Evolutionary conservation across 2,113 vertebrate genomes (phyloP).

Genomic region (Atrichornis clamosus): DNA sequence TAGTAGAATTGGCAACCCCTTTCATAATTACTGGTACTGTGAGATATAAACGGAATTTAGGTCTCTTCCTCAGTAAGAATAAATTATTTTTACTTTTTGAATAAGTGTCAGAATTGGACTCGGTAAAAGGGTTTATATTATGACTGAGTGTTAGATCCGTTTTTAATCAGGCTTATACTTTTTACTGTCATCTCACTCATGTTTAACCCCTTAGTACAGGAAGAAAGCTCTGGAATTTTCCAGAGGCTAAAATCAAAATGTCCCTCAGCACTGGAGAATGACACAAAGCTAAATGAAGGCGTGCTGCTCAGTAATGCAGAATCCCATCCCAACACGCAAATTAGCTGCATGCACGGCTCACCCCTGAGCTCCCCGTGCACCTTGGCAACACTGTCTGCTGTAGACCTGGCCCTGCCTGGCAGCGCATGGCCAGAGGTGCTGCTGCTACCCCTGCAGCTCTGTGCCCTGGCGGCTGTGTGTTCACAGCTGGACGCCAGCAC

Average conservation of each 20-base stretch:
- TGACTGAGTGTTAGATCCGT: not conserved
- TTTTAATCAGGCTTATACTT: constrained; percentile 17
- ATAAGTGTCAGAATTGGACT: not conserved
- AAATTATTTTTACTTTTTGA: constrained; percentile 28
- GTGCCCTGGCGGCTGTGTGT: not conserved
- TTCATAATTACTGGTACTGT: not conserved
- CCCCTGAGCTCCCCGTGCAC: not conserved
- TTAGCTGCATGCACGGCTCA: not conserved
- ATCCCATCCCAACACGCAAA: constrained; percentile 33
- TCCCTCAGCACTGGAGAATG: not conserved
- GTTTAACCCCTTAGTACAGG: not conserved
- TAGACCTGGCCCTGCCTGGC: not conserved
- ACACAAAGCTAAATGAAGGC: not conserved
- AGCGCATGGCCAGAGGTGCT: not conserved
- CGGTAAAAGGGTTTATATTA: not conserved
- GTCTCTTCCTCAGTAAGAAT: constrained; percentile 12
- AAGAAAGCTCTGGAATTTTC: constrained; percentile 28
- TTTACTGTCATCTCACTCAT: not conserved
- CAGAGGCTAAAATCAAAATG: not conserved
- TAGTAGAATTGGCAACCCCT: not conserved
- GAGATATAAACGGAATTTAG: not conserved
- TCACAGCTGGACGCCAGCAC: not conserved
- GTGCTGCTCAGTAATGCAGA: not conserved
- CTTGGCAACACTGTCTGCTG: not conserved
- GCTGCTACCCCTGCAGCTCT: not conserved